Evolutionary conservation across 1,140 invertebrate genomes (phyloP).

Genomic region (Drosophila pandora): DNA sequence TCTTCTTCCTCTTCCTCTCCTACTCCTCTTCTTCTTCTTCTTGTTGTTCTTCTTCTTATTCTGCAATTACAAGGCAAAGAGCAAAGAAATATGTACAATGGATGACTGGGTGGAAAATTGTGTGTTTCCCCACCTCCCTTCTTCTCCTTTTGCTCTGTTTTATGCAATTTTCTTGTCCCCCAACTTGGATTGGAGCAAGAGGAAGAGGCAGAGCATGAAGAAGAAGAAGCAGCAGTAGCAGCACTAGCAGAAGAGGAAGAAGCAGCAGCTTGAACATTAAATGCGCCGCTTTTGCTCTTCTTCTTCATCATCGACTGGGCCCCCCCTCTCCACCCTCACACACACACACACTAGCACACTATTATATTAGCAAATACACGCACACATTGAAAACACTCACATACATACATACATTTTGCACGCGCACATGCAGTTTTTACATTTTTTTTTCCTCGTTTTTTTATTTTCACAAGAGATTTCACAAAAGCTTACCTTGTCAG

Average conservation of each 20-base stretch:
- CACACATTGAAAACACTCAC: not conserved
- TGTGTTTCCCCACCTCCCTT: no score
- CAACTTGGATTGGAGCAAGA: not conserved
- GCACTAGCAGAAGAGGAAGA: not conserved
- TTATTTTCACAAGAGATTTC: not conserved
- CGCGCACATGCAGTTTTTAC: not conserved
- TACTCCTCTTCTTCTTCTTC: not conserved
- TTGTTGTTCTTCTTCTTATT: not conserved
- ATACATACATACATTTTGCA: not conserved
- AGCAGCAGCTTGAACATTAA: conserved; percentile 3
- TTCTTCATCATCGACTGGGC: not conserved
- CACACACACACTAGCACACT: not conserved
- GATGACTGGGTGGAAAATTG: conserved; percentile 6
- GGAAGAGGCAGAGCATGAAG: not conserved
- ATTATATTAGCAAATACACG: not conserved
- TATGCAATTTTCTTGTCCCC: conserved; percentile 1
- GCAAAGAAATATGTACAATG: not conserved
- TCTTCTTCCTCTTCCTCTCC: not conserved
- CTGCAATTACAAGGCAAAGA: not conserved
- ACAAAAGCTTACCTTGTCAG: conserved; percentile 2
- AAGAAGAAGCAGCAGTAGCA: not conserved
- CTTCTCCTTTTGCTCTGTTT: not conserved
- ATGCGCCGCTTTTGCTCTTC: conserved; percentile 5
- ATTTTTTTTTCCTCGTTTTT: not conserved
- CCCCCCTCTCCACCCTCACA: not conserved